Evolutionary conservation across 2,888 invertebrate species (phyloP), one percentile per base, ranked within the genome.

Genomic region (Carpatolechia fugitivella): DNA sequence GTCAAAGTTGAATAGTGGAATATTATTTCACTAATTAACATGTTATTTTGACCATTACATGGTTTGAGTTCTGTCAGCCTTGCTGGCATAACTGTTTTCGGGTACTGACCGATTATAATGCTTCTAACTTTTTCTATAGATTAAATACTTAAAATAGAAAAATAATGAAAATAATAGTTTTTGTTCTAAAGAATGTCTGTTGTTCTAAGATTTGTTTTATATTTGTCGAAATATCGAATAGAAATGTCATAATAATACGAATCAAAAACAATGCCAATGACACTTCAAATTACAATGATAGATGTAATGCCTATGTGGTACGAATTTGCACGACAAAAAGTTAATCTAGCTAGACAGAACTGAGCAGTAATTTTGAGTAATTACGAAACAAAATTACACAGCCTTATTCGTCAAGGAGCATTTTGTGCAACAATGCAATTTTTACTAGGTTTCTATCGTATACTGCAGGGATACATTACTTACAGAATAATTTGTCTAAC

Each of bases 351-450:
- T 38, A 18, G 18, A 41, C 16, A 10, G 18, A 41, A 41, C 13
- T 29, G 20, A 44, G 44, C n/a, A 44, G 13, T 29, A 44, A 44
- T 44, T 44, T 41, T 13, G n/a, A 7, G 14, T 44, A 44, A 44
- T 44, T 20, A 29, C 44, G 5, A 13, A 10, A n/a, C 29, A 13
- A 44, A 29, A 44, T 44, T 44, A n/a, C 44, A 7, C 7, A 44
- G 44, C 20, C 40, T 24, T 44, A 44, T 44, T 44, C n/a, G 44
- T 44, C 44, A 44, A 44, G 44, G 44, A 44, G 20, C 24, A 44
- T 44, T 44, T 44, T 20, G 44, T 29, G 29, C 13, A 44, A 29
- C 20, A 11, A n/a, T 36, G 36, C 14, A 36, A 11, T 18, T 41
- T 16, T 7, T 1, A 35, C 11, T n/a, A 35, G 16, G 5, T 38